Evolutionary conservation across 2,888 invertebrate species (phyloP), one percentile per base, ranked within the genome.

Genomic region (Aspidapion aeneum): DNA sequence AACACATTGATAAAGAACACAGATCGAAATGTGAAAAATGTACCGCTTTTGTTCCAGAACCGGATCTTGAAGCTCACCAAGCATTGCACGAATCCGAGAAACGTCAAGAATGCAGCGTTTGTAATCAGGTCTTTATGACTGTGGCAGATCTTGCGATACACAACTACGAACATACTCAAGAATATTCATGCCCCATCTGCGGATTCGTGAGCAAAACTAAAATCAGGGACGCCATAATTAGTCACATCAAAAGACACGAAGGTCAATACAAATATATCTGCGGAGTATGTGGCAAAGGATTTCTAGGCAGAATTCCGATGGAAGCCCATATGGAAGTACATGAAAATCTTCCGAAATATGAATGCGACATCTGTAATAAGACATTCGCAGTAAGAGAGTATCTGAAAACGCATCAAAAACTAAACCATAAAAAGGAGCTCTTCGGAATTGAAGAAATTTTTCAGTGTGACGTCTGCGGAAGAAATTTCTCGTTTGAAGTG

Each of bases 291-390:
- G 71, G 70, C 2, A 76, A 73, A 62, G 73, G 74, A 1, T 76
- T 75, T 58, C 63, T 74, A 18, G 68, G 70, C 19, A 69, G 68
- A 21, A 66, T 69, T n/a, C 59, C 66, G 20, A 68, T 73, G 48
- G 69, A 71, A 2, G 70, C 70, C 0, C 79, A 79, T 63, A 72
- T 75, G 68, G 74, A 76, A 57, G 66, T 74, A 21, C 78, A 78
- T 62, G 66, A 71, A 18, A 75, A 74, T 52, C 72, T 74, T 12
- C 75, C 75, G 52, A 73, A 70, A 35, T 76, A 74, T 66, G 62
- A 68, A 7, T 78, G 78, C 64, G 74, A 76, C 9, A 66, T 74
- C 55, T 78, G 78, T 57, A 67, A 70, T 18, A 78, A 78, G 61
- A 75, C 69, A 57, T 77, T 78, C 60, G 60, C 72, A 1, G 70